Conservation (phyloP, 2,888 invertebrate species). For the Chaetoderma sp. region DNA sequence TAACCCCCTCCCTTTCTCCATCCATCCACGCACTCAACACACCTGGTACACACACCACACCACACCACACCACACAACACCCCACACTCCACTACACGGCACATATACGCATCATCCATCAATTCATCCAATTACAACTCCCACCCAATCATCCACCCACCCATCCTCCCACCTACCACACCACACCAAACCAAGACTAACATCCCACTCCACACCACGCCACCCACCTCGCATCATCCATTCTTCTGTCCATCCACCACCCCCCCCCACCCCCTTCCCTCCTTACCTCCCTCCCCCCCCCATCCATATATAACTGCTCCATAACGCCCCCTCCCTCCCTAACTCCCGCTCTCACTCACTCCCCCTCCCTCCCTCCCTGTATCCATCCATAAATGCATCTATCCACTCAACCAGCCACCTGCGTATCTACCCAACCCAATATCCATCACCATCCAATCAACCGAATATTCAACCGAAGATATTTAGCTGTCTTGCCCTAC, state of each 20-base stretch:
- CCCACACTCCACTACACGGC: neutral
- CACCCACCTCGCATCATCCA: constrained; percentile 4
- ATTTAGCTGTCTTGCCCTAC: too few species aligned
- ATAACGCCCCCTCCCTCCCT: too few species aligned
- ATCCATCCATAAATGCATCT: neutral
- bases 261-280: too few species aligned
- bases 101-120: neutral
- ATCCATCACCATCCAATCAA: too few species aligned
- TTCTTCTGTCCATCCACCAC: too few species aligned
- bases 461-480: too few species aligned
- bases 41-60: neutral
- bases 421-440: too few species aligned
- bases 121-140: neutral
- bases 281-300: neutral
- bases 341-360: neutral
- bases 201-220: constrained; percentile 1
- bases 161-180: neutral
- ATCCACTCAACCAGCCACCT: too few species aligned
- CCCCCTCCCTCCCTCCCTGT: neutral
- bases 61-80: neutral
- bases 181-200: constrained; percentile 11
- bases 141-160: constrained; percentile 1
- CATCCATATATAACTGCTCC: too few species aligned
- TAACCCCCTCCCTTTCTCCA: too few species aligned
- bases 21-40: too few species aligned